Percentiles rank a stretch among this genome's conserved stretches.
These are phyloP conservation scores for Pocillopora verrucosa DNA, from an alignment of 64 coral and sea anemone genomes.

Conservation along the genomic window DNA sequence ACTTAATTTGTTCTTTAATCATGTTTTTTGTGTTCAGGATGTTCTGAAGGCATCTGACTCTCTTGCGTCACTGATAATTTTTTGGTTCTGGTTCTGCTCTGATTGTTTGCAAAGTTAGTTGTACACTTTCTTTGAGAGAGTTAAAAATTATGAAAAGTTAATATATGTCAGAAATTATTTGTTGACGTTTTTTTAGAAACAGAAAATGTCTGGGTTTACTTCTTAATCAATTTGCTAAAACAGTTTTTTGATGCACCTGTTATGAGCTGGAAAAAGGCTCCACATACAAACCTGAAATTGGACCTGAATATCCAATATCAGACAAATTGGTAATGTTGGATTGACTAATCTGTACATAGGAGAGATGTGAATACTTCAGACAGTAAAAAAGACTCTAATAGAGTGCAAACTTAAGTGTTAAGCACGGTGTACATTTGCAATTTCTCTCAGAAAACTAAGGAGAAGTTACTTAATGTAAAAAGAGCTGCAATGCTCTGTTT, in stretches of 20 bases:
- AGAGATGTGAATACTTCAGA: conserved; percentile 13
- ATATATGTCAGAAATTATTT: neutral
- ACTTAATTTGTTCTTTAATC: neutral
- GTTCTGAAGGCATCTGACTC: neutral
- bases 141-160: neutral
- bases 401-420: conserved; percentile 1
- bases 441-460: neutral
- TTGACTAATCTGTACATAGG: conserved; percentile 23
- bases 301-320: neutral
- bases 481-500: conserved; percentile 14
- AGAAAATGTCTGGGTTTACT: neutral
- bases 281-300: neutral
- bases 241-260: neutral
- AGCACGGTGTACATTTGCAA: conserved; percentile 37
- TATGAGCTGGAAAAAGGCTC: too few species aligned
- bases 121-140: neutral
- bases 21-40: neutral
- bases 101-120: too few species aligned
- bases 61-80: neutral
- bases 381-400: neutral
- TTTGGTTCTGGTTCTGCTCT: too few species aligned
- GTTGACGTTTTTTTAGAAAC: neutral
- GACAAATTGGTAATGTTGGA: neutral
- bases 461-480: conserved; percentile 32
- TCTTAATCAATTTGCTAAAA: neutral